Evolutionary conservation across 92 coral and sea anemone genomes (phyloP), one percentile per base, ranked within the genome.

Genomic region (Bergia sp.): DNA sequence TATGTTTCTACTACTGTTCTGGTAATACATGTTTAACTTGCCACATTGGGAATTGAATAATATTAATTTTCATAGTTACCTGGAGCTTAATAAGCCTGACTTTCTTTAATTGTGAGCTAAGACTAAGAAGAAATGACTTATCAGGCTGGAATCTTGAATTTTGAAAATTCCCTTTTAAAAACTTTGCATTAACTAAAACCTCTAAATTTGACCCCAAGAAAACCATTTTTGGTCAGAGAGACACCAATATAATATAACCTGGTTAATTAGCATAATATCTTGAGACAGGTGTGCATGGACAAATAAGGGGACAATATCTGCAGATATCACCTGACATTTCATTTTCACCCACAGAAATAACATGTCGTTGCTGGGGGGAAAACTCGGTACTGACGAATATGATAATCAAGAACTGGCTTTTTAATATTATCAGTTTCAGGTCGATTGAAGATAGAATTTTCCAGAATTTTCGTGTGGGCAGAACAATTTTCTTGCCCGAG

Each of bases 401-500:
- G 23, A 15, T 42, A 41, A 7, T 39, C 3, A 13, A 81, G 44
- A 85, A 71, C 23, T 37, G 21, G 45, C 57, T 79, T 12, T 50
- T 29, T 29, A 29, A 29, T 8, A 23, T 79, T 49, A 13, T 79
- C n/a, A 23, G 58, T 21, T 45, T 12, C 29, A 18, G 65, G 47
- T 16, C n/a, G 16, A 8, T 16, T 7, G 29, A 21, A 79, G 29
- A 36, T 39, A 50, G 83, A 79, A 79, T 50, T 50, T 82, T 82
- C 86, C n/a, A 67, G 76, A 23, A 44, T 82, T 82, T 82, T 82
- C 64, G 76, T 82, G 85, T 58, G 21, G 21, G 85, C 53, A 53
- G 49, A 58, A 58, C 39, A 61, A 39, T 13, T 57, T 13, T 80
- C n/a, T 40, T 58, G 86, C 86, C 86, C 39, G 65, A 44, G 86